Percentiles rank a stretch among this genome's conserved stretches.
Conservation (phyloP, 2,113 vertebrate genomes). For the Lampris megalopsis region DNA sequence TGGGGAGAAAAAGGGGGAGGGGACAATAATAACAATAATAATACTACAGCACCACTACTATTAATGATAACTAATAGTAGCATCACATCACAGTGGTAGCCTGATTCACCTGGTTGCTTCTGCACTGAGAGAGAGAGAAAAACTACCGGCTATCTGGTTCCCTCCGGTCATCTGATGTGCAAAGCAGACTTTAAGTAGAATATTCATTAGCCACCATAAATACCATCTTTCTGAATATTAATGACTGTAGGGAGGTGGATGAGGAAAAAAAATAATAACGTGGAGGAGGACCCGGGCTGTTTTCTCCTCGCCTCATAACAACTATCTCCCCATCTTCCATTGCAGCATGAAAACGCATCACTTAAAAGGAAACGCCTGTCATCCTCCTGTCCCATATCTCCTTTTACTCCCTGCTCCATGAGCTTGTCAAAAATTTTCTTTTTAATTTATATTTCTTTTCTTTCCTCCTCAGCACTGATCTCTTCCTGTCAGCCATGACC, state of each 20-base stretch:
- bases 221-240: slow-evolving; percentile 66
- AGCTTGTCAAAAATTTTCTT: too few relatives aligned
- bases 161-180: slow-evolving; percentile 44
- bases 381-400: too few relatives aligned
- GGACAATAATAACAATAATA: too few relatives aligned
- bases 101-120: slow-evolving; percentile 21
- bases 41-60: neutral
- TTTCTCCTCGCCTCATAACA: neutral
- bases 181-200: slow-evolving; percentile 51
- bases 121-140: slow-evolving; percentile 33
- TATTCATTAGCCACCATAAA: slow-evolving; percentile 65
- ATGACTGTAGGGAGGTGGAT: slow-evolving; percentile 46
- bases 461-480: too few relatives aligned
- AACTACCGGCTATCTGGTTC: slow-evolving; percentile 41
- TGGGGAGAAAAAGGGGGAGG: too few relatives aligned
- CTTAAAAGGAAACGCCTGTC: too few relatives aligned
- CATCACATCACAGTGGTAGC: slow-evolving; percentile 33
- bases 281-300: neutral
- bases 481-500: too few relatives aligned
- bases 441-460: too few relatives aligned
- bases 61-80: slow-evolving; percentile 38
- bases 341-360: too few relatives aligned
- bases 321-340: too few relatives aligned
- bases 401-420: too few relatives aligned
- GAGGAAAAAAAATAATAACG: slow-evolving; percentile 18